Percentiles rank a stretch among this genome's conserved stretches.
Conservation (phyloP, 2,888 invertebrate genomes). For the Acanthopleura granulata region DNA sequence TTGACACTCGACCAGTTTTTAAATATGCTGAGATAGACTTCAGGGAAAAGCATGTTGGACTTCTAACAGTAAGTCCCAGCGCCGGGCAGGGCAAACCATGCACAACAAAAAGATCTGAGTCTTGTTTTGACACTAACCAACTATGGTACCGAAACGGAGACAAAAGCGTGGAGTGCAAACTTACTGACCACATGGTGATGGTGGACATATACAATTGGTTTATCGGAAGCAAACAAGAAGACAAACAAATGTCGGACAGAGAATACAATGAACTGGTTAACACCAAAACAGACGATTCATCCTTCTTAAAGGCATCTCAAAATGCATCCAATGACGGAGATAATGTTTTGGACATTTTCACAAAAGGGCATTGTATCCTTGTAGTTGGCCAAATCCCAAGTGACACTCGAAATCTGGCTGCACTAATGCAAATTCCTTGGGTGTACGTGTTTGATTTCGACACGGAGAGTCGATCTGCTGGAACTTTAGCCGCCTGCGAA, state of each 20-base stretch:
- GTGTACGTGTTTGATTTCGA: conserved; percentile 38
- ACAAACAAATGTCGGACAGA: neutral
- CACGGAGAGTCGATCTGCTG: conserved; percentile 30
- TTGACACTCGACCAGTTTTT: neutral
- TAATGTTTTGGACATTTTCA: conserved; percentile 26
- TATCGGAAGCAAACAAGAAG: neutral
- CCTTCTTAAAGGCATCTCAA: neutral
- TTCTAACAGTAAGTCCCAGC: neutral
- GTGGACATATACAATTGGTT: conserved; percentile 31
- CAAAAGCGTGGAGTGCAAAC: conserved; percentile 24
- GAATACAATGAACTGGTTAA: neutral
- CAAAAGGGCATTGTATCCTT: conserved; percentile 39
- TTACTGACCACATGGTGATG: conserved; percentile 21
- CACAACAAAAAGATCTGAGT: neutral
- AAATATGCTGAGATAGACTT: neutral
- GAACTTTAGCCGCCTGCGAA: conserved; percentile 27
- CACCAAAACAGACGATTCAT: neutral
- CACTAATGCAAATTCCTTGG: conserved; percentile 37
- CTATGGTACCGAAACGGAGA: conserved; percentile 30
- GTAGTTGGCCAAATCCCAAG: conserved; percentile 28
- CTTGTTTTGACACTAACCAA: conserved; percentile 22
- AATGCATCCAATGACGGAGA: conserved; percentile 13
- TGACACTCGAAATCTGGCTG: conserved; percentile 23
- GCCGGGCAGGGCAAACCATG: neutral
- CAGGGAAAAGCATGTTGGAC: neutral